These are phyloP conservation scores for Manacus vitellinus DNA, from an alignment of 2,113 vertebrate genomes.

Conservation along the genomic window DNA sequence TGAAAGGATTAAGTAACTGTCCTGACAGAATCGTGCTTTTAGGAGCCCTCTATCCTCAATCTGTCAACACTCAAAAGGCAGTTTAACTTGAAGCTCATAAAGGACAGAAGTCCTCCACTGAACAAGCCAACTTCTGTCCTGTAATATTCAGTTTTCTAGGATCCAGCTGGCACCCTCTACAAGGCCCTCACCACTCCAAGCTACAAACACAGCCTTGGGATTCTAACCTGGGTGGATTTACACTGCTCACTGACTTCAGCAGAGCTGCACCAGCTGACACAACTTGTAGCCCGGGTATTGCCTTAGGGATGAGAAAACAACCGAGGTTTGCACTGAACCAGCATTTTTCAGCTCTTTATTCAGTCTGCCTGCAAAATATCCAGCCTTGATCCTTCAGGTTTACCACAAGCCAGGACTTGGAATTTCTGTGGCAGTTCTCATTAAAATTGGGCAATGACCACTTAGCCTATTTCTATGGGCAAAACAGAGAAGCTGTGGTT, in stretches of 20 bases:
- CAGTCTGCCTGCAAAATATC: not conserved
- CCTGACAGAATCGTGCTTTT: not conserved
- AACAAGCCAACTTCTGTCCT: not conserved
- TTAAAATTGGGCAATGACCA: not conserved
- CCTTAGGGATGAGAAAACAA: not conserved
- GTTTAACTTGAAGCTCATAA: not conserved
- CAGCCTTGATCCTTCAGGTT: not conserved
- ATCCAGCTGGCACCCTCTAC: not conserved
- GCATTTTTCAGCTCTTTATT: not conserved
- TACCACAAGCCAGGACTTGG: not conserved
- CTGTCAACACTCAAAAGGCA: not conserved
- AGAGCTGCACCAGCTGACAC: not conserved
- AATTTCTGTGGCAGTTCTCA: not conserved
- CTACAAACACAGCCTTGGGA: not conserved
- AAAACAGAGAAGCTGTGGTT: not conserved
- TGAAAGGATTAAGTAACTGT: not conserved
- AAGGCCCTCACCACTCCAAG: not conserved
- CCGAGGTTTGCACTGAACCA: not conserved
- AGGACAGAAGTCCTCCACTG: not conserved
- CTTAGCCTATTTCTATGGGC: not conserved
- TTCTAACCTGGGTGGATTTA: not conserved
- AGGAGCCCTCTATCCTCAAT: not conserved
- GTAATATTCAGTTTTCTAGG: not conserved
- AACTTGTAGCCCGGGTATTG: not conserved
- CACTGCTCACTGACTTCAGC: not conserved